Conservation (phyloP, 2,113 vertebrate species). For the Galbula dea region DNA sequence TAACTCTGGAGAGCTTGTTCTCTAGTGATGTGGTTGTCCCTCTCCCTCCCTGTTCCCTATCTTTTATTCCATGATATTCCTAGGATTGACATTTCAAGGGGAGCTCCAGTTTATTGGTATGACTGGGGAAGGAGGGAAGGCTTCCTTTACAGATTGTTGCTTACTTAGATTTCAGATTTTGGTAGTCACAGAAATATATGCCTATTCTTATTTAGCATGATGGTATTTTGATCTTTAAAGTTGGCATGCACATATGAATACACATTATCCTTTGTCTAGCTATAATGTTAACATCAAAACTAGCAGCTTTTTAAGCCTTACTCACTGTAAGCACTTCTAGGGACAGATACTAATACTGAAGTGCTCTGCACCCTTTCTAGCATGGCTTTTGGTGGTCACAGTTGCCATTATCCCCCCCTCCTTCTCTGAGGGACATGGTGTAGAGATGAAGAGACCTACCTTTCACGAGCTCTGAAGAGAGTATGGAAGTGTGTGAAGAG, state of each 20-base stretch:
- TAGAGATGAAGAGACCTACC: background rate
- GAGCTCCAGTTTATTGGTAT: background rate
- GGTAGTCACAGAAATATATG: background rate
- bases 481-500: background rate
- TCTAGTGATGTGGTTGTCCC: background rate
- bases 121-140: background rate
- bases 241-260: background rate
- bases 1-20: background rate
- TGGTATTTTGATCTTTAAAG: background rate
- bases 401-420: background rate
- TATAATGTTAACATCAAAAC: background rate
- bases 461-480: background rate
- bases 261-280: background rate
- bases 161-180: background rate
- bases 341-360: background rate
- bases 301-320: background rate
- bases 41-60: fast-evolving
- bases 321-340: background rate
- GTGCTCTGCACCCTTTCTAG: background rate
- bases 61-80: background rate
- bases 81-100: background rate
- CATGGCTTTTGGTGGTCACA: background rate
- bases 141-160: background rate
- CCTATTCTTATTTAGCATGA: background rate
- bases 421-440: background rate